Evolutionary conservation across 2,888 invertebrate genomes (phyloP).

Genomic region (Tribolium freemani): DNA sequence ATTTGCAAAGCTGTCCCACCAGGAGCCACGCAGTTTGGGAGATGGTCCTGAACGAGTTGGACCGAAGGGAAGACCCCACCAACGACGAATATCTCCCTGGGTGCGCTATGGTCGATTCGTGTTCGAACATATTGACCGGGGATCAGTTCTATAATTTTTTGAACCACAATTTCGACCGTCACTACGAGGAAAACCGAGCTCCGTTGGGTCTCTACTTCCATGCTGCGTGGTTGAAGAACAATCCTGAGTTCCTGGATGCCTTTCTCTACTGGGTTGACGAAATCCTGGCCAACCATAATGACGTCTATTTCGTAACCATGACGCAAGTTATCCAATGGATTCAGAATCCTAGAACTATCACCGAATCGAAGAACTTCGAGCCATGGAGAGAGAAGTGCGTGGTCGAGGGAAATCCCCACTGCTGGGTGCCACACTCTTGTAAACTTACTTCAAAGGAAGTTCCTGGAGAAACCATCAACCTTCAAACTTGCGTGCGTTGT

Average conservation of each 20-base stretch:
- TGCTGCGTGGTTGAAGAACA: conserved; percentile 93
- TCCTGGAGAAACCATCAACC: conserved; percentile 93
- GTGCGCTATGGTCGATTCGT: conserved; percentile 95
- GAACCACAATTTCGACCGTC: conserved; percentile 93
- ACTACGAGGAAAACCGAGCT: conserved; percentile 91
- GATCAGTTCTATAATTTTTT: conserved; percentile 96
- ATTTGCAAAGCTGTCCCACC: conserved; percentile 91
- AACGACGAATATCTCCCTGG: conserved; percentile 92
- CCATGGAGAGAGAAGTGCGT: conserved; percentile 95
- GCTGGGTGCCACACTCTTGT: conserved; percentile 92
- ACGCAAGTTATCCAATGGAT: conserved; percentile 98
- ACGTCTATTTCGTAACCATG: conserved; percentile 95
- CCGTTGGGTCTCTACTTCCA: conserved; percentile 93
- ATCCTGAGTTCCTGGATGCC: conserved; percentile 92
- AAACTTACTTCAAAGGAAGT: conserved; percentile 93
- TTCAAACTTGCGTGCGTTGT: conserved; percentile 93
- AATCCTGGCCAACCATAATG: conserved; percentile 85
- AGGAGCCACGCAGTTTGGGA: conserved; percentile 96
- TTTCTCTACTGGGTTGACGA: conserved; percentile 96
- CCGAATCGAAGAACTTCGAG: conserved; percentile 92
- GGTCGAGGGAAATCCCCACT: conserved; percentile 86
- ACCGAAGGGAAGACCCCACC: conserved; percentile 90
- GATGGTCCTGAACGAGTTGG: conserved; percentile 95
- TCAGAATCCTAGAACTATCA: conserved; percentile 88
- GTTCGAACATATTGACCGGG: conserved; percentile 91